A percentile compares a stretch with the other conserved stretches of the same genome.
Evolutionary conservation across 2,888 invertebrate genomes (phyloP).

Genomic region (Yponomeuta sedellus): DNA sequence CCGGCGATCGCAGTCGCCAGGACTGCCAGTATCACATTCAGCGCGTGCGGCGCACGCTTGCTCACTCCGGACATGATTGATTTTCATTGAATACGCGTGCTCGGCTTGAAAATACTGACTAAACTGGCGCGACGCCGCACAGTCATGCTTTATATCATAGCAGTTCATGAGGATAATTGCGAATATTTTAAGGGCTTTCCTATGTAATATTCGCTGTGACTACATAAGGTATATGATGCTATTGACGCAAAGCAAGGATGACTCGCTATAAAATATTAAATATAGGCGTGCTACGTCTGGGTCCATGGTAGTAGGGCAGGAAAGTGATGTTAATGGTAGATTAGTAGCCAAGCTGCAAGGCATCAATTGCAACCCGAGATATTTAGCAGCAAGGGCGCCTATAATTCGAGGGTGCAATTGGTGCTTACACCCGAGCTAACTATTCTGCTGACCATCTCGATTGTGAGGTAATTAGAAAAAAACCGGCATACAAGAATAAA

Average conservation of each 20-base stretch:
- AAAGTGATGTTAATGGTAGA: too few relatives aligned
- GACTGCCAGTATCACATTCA: conserved; percentile 44
- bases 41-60: conserved; percentile 34
- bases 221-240: background rate
- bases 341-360: too few relatives aligned
- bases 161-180: background rate
- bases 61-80: conserved; percentile 29
- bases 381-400: too few relatives aligned
- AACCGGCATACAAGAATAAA: too few relatives aligned
- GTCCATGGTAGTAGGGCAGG: too few relatives aligned
- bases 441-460: too few relatives aligned
- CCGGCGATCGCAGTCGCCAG: conserved; percentile 45
- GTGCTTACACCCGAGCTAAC: too few relatives aligned
- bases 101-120: background rate
- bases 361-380: too few relatives aligned
- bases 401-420: too few relatives aligned
- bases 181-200: background rate
- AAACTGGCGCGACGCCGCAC: conserved; percentile 4
- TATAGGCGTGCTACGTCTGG: too few relatives aligned
- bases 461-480: too few relatives aligned
- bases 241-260: background rate
- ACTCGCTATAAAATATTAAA: too few relatives aligned
- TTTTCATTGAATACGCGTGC: background rate
- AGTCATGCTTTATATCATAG: background rate
- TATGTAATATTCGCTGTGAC: background rate